Evolutionary conservation across 2,888 invertebrate genomes (phyloP).

Genomic region (Cerceris ruficornis): DNA sequence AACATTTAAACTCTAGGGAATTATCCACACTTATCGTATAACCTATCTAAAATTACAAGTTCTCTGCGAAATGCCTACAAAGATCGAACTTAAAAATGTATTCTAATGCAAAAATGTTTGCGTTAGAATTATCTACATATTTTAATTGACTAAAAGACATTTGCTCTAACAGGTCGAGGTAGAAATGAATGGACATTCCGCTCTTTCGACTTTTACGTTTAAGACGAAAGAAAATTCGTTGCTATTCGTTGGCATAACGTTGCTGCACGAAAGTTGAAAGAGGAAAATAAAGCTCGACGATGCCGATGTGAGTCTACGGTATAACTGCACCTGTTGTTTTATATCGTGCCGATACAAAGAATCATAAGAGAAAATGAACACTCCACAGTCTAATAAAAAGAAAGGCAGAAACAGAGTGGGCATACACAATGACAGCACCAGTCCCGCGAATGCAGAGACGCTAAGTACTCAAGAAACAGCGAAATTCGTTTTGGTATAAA

Average conservation of each 20-base stretch:
- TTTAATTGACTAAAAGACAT: slow-evolving; percentile 1
- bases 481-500: slow-evolving; percentile 77
- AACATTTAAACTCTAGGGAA: too few relatives aligned
- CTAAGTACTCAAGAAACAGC: slow-evolving; percentile 75
- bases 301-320: not conserved
- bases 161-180: not conserved
- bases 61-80: too few relatives aligned
- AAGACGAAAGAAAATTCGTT: not conserved
- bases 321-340: slow-evolving; percentile 20
- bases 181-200: not conserved
- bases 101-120: too few relatives aligned
- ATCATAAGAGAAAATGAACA: slow-evolving; percentile 65
- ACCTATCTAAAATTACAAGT: too few relatives aligned
- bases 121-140: slow-evolving; percentile 1
- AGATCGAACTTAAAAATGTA: too few relatives aligned
- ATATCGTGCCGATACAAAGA: not conserved
- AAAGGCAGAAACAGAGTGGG: slow-evolving; percentile 77
- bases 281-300: too few relatives aligned
- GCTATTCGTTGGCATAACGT: not conserved
- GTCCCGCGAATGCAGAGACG: slow-evolving; percentile 68
- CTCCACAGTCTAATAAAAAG: slow-evolving; percentile 78
- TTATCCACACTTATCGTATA: too few relatives aligned
- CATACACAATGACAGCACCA: slow-evolving; percentile 66
- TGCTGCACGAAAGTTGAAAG: not conserved
- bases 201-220: not conserved